These are phyloP conservation scores for Stegodyphus dumicola DNA, from an alignment of 1,140 invertebrate genomes.

Conservation along the genomic window DNA sequence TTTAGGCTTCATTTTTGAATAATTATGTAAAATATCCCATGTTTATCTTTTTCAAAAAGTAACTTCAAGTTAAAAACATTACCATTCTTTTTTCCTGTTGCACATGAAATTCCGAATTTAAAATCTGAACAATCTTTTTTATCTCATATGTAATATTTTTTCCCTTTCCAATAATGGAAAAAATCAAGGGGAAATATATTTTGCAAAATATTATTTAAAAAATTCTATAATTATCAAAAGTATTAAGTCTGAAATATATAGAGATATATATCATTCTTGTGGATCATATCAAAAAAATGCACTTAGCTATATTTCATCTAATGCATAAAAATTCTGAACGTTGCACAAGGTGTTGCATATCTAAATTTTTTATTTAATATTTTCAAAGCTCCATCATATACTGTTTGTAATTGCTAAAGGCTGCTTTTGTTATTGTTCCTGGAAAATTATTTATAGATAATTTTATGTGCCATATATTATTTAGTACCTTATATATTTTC, in stretches of 20 bases:
- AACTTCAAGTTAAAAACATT: background rate
- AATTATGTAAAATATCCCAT: no score
- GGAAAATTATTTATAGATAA: slow-evolving; percentile 11
- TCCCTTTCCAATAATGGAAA: background rate
- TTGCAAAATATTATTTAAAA: no score
- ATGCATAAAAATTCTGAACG: background rate
- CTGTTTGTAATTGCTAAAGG: slow-evolving; percentile 4
- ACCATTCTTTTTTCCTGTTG: slow-evolving; percentile 13
- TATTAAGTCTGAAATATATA: no score
- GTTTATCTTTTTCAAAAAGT: no score
- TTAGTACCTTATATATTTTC: slow-evolving; percentile 17
- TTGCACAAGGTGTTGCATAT: slow-evolving; percentile 49
- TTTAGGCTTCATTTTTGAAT: no score
- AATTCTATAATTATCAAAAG: no score
- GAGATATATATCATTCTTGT: background rate
- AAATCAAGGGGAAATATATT: no score
- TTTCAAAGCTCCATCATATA: background rate
- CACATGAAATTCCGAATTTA: slow-evolving; percentile 45
- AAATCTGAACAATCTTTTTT: slow-evolving; percentile 15
- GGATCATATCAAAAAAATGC: slow-evolving; percentile 38
- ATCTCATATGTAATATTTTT: background rate
- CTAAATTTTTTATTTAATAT: background rate
- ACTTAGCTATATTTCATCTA: background rate
- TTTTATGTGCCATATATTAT: slow-evolving; percentile 54
- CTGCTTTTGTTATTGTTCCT: slow-evolving; percentile 12